Conservation (phyloP, 2,797 vertebrate genomes). For the Sebastes ruberrimus region DNA sequence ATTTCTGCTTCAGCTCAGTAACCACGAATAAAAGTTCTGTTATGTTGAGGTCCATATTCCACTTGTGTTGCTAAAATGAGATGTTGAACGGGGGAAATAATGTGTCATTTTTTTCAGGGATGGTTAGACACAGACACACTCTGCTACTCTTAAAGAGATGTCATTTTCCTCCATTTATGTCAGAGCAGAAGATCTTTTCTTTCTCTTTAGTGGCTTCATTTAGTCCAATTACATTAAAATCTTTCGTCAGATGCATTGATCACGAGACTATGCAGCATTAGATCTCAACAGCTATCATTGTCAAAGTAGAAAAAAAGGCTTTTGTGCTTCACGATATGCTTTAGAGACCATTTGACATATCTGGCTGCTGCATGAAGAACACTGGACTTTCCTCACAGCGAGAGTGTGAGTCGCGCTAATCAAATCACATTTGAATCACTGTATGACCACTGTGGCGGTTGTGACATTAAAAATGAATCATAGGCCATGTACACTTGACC, state of each 20-base stretch:
- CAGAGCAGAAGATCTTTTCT: background rate
- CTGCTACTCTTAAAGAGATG: background rate
- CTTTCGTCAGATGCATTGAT: background rate
- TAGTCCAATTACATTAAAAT: background rate
- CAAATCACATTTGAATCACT: constrained; percentile 22
- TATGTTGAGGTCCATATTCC: constrained; percentile 19
- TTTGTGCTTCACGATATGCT: background rate
- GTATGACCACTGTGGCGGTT: constrained; percentile 4
- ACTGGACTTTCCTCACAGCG: background rate
- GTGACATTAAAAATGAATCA: constrained; percentile 38
- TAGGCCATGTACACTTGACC: constrained; percentile 39
- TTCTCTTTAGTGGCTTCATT: background rate
- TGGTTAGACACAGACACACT: background rate
- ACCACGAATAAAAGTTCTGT: constrained; percentile 42
- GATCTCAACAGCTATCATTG: background rate
- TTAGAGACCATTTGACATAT: constrained; percentile 4
- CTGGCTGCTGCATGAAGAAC: background rate
- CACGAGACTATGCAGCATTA: background rate
- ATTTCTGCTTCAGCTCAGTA: constrained; percentile 48
- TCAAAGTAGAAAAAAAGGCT: background rate
- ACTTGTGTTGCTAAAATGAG: constrained; percentile 22
- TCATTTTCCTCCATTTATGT: background rate
- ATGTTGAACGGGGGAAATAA: constrained; percentile 10
- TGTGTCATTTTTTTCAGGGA: background rate
- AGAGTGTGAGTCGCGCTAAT: constrained; percentile 28